phyloP scores from a whole-genome alignment of 2,797 vertebrate genomes.

The Threskiornis aethiopicus region DNA sequence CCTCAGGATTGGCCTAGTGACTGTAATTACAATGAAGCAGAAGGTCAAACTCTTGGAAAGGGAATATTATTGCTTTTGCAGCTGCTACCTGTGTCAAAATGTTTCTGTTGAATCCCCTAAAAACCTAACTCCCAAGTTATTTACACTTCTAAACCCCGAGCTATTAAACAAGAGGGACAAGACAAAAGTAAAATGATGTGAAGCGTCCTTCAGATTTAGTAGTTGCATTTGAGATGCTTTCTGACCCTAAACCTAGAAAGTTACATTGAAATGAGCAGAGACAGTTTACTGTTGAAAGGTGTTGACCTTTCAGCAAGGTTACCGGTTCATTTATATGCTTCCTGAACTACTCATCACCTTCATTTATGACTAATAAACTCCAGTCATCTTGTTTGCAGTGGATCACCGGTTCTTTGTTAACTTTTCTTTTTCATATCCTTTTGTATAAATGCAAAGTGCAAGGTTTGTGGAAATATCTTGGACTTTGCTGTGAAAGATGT shows the following conservation, averaged over 20 bases:
- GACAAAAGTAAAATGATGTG: background rate
- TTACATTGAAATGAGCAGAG: conserved; percentile 55
- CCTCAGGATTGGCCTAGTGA: background rate
- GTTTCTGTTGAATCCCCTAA: background rate
- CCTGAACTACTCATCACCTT: conserved; percentile 61
- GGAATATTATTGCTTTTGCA: background rate
- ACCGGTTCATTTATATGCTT: conserved; percentile 63
- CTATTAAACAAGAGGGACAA: background rate
- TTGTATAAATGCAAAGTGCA: conserved; percentile 2
- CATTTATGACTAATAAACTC: conserved; percentile 73
- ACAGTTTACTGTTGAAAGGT: conserved; percentile 57
- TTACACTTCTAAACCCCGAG: background rate
- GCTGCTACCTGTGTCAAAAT: background rate
- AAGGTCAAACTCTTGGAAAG: background rate
- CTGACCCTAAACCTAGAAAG: conserved; percentile 27
- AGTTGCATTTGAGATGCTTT: conserved; percentile 15
- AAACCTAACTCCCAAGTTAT: background rate
- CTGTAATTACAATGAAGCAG: background rate
- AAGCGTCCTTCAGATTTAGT: background rate
- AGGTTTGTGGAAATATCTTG: conserved; percentile 14
- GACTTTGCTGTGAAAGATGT: conserved; percentile 30
- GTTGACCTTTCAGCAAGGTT: conserved; percentile 73
- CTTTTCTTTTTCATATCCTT: conserved; percentile 53
- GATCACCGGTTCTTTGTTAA: conserved; percentile 67
- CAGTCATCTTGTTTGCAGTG: conserved; percentile 57